A percentile compares a stretch with the other conserved stretches of the same genome.
phyloP scores from a whole-genome alignment of 2,797 vertebrate genomes.

The Argentina silus region DNA sequence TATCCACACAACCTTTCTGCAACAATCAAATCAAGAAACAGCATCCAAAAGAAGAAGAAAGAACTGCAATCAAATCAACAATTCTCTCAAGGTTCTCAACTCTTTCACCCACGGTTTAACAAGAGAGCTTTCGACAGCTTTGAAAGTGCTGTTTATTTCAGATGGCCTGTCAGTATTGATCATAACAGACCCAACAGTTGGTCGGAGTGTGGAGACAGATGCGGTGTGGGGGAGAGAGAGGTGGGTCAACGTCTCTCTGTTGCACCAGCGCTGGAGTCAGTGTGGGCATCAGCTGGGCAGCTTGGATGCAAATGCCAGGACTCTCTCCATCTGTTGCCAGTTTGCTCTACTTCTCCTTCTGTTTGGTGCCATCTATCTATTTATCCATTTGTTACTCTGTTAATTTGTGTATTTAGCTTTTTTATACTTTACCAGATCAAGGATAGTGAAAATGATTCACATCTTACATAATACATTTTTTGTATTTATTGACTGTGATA shows the following conservation, averaged over 20 bases:
- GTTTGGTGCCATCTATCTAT: constrained; percentile 19
- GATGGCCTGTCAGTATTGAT: background rate
- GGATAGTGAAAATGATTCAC: no score
- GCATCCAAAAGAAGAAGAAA: background rate
- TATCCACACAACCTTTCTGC: background rate
- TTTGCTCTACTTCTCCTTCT: constrained; percentile 30
- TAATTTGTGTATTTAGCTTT: constrained; percentile 17
- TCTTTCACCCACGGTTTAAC: background rate
- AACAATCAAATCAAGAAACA: background rate
- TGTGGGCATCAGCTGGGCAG: constrained; percentile 24
- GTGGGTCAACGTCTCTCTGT: background rate
- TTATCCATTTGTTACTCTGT: background rate
- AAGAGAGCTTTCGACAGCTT: background rate
- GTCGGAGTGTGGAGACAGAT: background rate
- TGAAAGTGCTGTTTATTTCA: background rate
- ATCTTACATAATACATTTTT: no score
- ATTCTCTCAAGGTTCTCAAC: background rate
- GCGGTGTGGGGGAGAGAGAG: background rate
- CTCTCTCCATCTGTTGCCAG: constrained; percentile 38
- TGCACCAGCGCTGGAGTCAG: background rate
- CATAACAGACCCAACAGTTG: background rate
- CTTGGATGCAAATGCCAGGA: constrained; percentile 23
- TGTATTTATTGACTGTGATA: no score
- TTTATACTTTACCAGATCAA: no score
- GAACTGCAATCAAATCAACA: background rate